Conservation (phyloP, 2,113 vertebrate species). For the Lophotis ruficrista region DNA sequence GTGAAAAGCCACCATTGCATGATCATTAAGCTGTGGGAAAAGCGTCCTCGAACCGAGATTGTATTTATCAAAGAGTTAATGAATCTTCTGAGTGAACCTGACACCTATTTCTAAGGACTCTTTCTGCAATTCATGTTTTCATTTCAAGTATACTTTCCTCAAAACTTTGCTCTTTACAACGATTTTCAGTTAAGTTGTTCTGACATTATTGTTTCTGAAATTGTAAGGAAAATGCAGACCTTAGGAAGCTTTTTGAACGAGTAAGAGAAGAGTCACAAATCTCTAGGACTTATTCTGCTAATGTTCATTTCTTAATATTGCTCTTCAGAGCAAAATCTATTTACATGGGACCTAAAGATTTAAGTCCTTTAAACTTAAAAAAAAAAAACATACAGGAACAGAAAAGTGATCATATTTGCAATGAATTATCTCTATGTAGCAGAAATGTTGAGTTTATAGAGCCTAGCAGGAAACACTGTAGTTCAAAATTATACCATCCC, state of each 20-base stretch:
- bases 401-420: too few species aligned
- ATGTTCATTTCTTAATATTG: background rate
- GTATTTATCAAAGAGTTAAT: background rate
- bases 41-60: background rate
- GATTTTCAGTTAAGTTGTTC: background rate
- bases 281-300: background rate
- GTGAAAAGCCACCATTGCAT: background rate
- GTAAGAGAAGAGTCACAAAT: background rate
- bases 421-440: background rate
- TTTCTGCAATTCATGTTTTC: background rate
- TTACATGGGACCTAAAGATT: background rate
- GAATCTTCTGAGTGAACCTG: background rate
- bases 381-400: too few species aligned
- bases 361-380: too few species aligned
- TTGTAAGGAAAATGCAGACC: background rate
- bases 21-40: background rate
- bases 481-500: background rate
- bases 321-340: background rate
- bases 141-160: background rate
- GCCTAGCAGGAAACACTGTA: background rate
- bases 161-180: background rate
- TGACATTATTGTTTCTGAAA: background rate
- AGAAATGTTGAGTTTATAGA: background rate
- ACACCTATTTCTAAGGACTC: background rate
- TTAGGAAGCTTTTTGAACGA: background rate